Conservation (phyloP, 2,888 invertebrate species). For the Axea sp. region DNA sequence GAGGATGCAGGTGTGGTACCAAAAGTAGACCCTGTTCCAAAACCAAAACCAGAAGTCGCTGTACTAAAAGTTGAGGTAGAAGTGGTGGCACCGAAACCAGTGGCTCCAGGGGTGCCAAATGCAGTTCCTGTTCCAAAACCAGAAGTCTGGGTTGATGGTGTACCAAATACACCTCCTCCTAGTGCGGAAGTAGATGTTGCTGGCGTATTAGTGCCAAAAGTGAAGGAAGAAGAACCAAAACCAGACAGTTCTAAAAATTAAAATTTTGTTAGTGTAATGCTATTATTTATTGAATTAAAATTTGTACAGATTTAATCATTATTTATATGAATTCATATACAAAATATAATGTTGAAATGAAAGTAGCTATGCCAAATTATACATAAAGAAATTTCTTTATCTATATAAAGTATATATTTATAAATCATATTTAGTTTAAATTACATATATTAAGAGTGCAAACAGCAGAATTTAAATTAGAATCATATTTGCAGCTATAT, state of each 20-base stretch:
- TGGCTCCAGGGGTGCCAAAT: constrained; percentile 79
- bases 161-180: constrained; percentile 77
- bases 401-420: neutral
- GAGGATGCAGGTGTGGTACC: constrained; percentile 75
- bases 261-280: too few species aligned
- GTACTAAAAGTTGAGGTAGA: constrained; percentile 32
- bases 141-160: constrained; percentile 67
- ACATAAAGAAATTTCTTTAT: too few species aligned
- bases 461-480: too few species aligned
- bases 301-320: too few species aligned
- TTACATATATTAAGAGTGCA: too few species aligned
- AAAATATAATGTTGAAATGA: too few species aligned
- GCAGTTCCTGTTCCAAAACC: constrained; percentile 80
- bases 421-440: too few species aligned
- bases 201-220: constrained; percentile 73
- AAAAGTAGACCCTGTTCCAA: constrained; percentile 80
- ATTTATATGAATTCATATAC: too few species aligned
- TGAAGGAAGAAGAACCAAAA: constrained; percentile 79
- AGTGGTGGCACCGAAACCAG: constrained; percentile 77
- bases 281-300: constrained; percentile 6
- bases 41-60: constrained; percentile 69
- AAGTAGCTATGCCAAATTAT: too few species aligned
- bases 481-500: too few species aligned
- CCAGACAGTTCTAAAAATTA: constrained; percentile 71
- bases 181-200: constrained; percentile 81